phyloP scores from a whole-genome alignment of 2,113 vertebrate species.

The Phodopus roborovskii region DNA sequence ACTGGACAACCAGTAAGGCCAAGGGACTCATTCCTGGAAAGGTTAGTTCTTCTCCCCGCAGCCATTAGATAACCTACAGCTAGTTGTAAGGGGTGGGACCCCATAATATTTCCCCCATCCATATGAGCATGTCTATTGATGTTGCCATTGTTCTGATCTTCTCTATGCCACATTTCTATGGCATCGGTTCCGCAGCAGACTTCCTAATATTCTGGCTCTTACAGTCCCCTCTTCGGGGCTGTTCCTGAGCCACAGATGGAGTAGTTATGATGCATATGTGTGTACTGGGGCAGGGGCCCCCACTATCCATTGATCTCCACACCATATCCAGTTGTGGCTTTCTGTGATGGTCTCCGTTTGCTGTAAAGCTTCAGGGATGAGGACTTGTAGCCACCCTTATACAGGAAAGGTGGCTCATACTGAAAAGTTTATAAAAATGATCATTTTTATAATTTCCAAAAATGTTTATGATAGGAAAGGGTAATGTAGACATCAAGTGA shows the following conservation, averaged over 20 bases:
- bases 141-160: not conserved
- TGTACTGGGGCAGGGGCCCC: not conserved
- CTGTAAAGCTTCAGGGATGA: not conserved
- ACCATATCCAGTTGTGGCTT: not conserved
- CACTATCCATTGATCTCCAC: not conserved
- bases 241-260: not conserved
- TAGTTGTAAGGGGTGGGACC: not conserved
- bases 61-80: not conserved
- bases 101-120: not conserved
- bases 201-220: not conserved
- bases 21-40: not conserved
- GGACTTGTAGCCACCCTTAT: not conserved
- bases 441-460: constrained; percentile 20
- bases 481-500: not conserved
- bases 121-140: not conserved
- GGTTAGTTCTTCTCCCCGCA: not conserved
- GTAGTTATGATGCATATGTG: not conserved
- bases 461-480: not conserved
- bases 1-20: not conserved
- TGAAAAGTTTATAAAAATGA: not conserved
- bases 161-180: not conserved
- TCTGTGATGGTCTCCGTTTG: not conserved
- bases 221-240: not conserved
- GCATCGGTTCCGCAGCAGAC: not conserved
- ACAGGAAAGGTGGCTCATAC: not conserved